Conservation (phyloP, 2,113 vertebrate genomes). For the Colistium nudipinnis region DNA sequence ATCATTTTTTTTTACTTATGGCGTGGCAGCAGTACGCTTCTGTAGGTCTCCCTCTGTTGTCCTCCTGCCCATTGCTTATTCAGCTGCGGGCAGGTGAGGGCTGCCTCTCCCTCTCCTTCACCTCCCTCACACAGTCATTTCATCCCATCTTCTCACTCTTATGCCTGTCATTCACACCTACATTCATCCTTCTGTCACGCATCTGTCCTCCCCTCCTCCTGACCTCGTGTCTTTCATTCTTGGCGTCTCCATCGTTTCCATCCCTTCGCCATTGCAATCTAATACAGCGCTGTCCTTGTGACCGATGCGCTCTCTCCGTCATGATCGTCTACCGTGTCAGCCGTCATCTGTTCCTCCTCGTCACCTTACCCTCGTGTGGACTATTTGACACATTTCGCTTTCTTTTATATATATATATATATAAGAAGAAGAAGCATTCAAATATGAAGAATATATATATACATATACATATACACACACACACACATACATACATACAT, state of each 20-base stretch:
- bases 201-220: constrained; percentile 25
- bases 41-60: neutral
- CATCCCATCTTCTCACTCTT: constrained; percentile 30
- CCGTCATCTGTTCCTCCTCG: neutral
- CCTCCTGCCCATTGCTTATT: constrained; percentile 11
- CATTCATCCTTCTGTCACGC: constrained; percentile 2
- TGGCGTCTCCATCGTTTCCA: constrained; percentile 3
- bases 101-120: constrained; percentile 23
- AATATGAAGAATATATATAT: no score
- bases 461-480: no score
- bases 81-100: constrained; percentile 21
- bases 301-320: constrained; percentile 2
- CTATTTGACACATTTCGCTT: neutral
- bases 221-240: constrained; percentile 18
- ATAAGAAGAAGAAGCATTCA: no score
- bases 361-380: neutral
- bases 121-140: constrained; percentile 38
- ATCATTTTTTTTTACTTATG: no score
- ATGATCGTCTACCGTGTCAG: neutral
- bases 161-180: constrained; percentile 8
- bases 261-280: neutral
- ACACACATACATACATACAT: no score
- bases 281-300: constrained; percentile 23
- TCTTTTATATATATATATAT: no score
- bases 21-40: no score